Evolutionary conservation across 2,113 vertebrate genomes (phyloP).

Genomic region (Microcebus tavaratra): DNA sequence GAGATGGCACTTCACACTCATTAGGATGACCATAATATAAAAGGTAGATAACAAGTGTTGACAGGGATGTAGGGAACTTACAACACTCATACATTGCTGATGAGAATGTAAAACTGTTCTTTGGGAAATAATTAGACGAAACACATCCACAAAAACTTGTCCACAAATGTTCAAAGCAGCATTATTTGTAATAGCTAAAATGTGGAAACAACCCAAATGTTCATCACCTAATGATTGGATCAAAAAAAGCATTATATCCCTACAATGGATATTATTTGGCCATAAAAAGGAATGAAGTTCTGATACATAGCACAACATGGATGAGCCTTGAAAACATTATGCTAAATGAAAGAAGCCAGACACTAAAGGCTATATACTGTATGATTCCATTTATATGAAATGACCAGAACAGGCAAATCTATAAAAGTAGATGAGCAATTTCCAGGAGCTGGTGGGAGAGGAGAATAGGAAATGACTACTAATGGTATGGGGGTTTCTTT

Average conservation of each 20-base stretch:
- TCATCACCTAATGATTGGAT: background rate
- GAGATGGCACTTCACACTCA: background rate
- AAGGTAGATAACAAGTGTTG: background rate
- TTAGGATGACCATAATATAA: background rate
- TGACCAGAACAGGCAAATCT: background rate
- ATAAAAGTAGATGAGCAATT: background rate
- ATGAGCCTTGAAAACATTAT: background rate
- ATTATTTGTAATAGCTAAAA: background rate
- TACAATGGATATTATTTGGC: background rate
- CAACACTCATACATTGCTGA: background rate
- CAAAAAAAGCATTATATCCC: background rate
- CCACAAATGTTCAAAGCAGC: background rate
- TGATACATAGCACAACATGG: background rate
- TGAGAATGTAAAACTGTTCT: background rate
- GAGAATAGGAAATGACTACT: background rate
- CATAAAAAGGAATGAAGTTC: background rate
- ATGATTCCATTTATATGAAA: background rate
- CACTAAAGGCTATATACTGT: background rate
- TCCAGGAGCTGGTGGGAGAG: background rate
- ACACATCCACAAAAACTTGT: background rate
- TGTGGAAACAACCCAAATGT: background rate
- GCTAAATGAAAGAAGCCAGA: conserved; percentile 14
- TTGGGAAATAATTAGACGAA: background rate
- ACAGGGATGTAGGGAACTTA: background rate
- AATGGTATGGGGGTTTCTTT: background rate